These are phyloP conservation scores for Philaethria dido DNA, from an alignment of 2,888 invertebrate genomes.

Conservation along the genomic window DNA sequence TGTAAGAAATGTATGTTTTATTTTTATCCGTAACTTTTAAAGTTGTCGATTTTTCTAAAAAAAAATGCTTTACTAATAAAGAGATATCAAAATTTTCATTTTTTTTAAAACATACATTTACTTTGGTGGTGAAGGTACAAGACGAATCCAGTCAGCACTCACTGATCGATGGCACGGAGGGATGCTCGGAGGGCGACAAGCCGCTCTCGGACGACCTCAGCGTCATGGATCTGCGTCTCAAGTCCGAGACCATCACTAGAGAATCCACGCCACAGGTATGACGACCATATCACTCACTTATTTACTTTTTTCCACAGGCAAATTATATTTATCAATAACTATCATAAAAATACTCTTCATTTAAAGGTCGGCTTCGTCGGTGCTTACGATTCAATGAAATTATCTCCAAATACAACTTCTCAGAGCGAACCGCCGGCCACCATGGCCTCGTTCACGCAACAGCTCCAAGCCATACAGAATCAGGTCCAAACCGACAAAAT, in stretches of 20 bases:
- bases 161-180: constrained; percentile 66
- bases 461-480: constrained; percentile 76
- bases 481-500: constrained; percentile 81
- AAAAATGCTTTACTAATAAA: too few species aligned
- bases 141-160: constrained; percentile 90
- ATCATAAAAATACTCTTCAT: background rate
- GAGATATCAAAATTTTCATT: background rate
- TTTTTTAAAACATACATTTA: background rate
- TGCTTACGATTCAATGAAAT: constrained; percentile 79
- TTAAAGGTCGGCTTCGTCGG: constrained; percentile 62
- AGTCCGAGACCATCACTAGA: constrained; percentile 80
- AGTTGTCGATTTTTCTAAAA: too few species aligned
- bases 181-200: constrained; percentile 57
- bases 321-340: background rate
- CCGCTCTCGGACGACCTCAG: constrained; percentile 68
- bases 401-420: constrained; percentile 76
- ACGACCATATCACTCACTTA: background rate
- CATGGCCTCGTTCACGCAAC: constrained; percentile 72
- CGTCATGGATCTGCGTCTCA: constrained; percentile 88
- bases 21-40: background rate
- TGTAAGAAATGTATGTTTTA: background rate
- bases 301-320: background rate
- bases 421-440: constrained; percentile 68
- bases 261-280: constrained; percentile 62
- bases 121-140: constrained; percentile 74